Base-by-base conservation (phyloP, 2,113 vertebrate genomes). In the Rostratula benghalensis region DNA sequence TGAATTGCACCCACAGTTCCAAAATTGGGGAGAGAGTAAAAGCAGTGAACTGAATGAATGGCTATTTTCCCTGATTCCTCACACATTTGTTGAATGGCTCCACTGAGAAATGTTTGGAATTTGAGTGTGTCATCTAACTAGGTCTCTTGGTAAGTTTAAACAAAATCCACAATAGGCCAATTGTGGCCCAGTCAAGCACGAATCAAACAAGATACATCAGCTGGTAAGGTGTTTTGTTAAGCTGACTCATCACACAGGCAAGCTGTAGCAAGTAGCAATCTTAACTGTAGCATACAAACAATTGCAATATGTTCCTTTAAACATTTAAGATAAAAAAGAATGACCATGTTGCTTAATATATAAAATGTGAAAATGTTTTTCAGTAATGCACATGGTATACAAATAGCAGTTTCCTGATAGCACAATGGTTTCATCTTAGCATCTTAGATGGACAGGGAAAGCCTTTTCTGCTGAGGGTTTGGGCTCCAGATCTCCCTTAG, bases 401-500 rank as follows among this genome's bases (percentile, higher is more conserved):
- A 45, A 51, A 5, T 12, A 20, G 45, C 7, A 54, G 17, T 65
- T 61, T 84, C 45, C 46, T 64, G 9, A 31, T 11, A 27, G 19
- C 8, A 83, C 31, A 14, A 5, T 25, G 14, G 4, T 35, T 89
- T 45, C 12, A 8, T 67, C 74, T 35, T 22, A 33, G 3, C 14
- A 35, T 39, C 18, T 70, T 57, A 43, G 22, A 35, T 4, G 3
- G 2, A 17, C 1, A 1, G 1, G 11, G 25, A 78, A 76, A 60
- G 17, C 0, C 25, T 41, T 53, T 50, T 63, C 11, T 2, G 3
- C 2, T 11, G 2, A 6, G 7, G 5, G 10, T 64, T 89, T 74
- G 17, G 22, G 45, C 16, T 78, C 11, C 6, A 37, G 35, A 10
- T 54, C 7, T 80, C 3, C 0, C 8, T 69, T 87, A 28, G 8